Evolutionary conservation across 2,888 invertebrate species (phyloP).

Genomic region (Apotomis turbidana): DNA sequence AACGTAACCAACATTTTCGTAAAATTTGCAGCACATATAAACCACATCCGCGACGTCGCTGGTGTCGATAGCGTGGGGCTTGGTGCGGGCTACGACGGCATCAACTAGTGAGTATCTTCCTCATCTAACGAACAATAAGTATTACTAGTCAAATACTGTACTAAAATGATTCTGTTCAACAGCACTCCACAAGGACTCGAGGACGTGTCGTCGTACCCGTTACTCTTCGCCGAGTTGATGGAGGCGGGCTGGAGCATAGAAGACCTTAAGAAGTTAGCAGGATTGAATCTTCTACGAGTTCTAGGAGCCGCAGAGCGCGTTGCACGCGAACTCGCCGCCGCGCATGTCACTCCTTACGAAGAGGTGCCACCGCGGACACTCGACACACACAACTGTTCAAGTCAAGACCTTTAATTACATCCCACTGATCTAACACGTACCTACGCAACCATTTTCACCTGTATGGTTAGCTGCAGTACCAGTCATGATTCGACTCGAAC

Average conservation of each 20-base stretch:
- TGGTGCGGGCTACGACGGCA: constrained; percentile 95
- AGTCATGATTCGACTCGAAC: neutral
- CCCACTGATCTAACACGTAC: neutral
- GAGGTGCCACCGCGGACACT: constrained; percentile 85
- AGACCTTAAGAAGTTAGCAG: constrained; percentile 90
- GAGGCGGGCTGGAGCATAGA: constrained; percentile 92
- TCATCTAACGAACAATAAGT: constrained; percentile 8
- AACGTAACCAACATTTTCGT: no score
- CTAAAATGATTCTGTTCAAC: constrained; percentile 44
- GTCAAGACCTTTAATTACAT: constrained; percentile 79
- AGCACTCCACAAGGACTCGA: constrained; percentile 93
- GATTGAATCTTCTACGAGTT: constrained; percentile 89
- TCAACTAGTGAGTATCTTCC: constrained; percentile 90
- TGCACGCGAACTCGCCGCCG: constrained; percentile 88
- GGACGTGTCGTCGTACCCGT: constrained; percentile 91
- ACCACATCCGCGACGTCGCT: constrained; percentile 93
- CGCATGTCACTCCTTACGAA: constrained; percentile 89
- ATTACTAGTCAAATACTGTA: neutral
- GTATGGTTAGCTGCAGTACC: neutral
- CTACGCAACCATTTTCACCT: neutral
- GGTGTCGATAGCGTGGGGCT: constrained; percentile 95
- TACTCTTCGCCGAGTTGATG: constrained; percentile 90
- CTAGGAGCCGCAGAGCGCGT: constrained; percentile 88
- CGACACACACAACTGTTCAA: constrained; percentile 86
- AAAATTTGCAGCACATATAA: constrained; percentile 90